Evolutionary conservation across 1,140 invertebrate genomes (phyloP).

Genomic region (Globodera rostochiensis): DNA sequence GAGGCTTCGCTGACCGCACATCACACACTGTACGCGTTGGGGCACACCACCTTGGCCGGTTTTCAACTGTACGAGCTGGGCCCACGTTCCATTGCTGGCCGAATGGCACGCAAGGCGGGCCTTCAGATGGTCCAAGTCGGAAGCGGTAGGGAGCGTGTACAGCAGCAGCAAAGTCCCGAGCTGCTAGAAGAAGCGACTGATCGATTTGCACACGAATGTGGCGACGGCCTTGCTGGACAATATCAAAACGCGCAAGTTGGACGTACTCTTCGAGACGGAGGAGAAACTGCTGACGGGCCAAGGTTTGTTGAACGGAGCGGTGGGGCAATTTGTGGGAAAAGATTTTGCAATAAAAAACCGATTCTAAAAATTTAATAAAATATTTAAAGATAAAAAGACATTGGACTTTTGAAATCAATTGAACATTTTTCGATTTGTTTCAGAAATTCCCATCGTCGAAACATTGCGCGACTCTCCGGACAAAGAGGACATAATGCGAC

Average conservation of each 20-base stretch:
- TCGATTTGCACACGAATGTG: slow-evolving; percentile 97
- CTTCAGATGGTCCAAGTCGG: slow-evolving; percentile 37
- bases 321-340: too few relatives aligned
- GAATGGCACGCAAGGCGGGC: slow-evolving; percentile 52
- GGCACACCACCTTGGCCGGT: slow-evolving; percentile 48
- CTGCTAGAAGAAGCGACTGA: slow-evolving; percentile 92
- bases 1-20: slow-evolving; percentile 47
- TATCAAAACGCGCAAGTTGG: slow-evolving; percentile 75
- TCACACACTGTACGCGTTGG: slow-evolving; percentile 42
- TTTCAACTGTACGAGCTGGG: slow-evolving; percentile 53
- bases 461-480: slow-evolving; percentile 55
- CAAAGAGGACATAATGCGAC: slow-evolving; percentile 86
- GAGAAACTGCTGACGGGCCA: slow-evolving; percentile 86
- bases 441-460: slow-evolving; percentile 37
- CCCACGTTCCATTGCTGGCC: slow-evolving; percentile 46
- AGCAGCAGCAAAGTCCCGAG: slow-evolving; percentile 78
- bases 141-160: not conserved
- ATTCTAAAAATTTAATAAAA: too few relatives aligned
- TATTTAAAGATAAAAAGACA: too few relatives aligned
- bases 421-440: not conserved
- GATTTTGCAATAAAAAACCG: too few relatives aligned
- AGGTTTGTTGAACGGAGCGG: slow-evolving; percentile 33
- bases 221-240: slow-evolving; percentile 74
- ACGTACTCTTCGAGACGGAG: slow-evolving; percentile 94
- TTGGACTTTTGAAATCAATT: not conserved